These are phyloP conservation scores for Luidia sarsii DNA, from an alignment of 53 echinoderm and acorn worm species.

Conservation along the genomic window DNA sequence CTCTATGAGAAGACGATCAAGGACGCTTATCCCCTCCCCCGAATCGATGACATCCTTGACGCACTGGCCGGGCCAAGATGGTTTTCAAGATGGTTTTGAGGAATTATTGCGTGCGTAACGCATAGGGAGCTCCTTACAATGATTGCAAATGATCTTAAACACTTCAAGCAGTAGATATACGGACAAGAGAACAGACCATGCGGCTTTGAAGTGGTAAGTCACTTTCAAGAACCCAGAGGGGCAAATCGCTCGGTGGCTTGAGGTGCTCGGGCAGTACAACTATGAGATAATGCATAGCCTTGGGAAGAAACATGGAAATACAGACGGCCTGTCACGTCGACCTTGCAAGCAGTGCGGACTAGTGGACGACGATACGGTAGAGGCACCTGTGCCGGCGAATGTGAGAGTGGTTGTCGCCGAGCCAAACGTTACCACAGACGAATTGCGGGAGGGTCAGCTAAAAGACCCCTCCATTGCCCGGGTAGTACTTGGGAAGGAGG, in stretches of 20 bases:
- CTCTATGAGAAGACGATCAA: too few relatives aligned
- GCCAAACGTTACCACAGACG: not conserved
- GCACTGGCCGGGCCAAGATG: too few relatives aligned
- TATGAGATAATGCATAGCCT: not conserved
- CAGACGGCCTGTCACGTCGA: slow-evolving; percentile 12
- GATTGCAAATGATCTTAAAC: slow-evolving; percentile 1
- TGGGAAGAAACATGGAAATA: slow-evolving; percentile 8
- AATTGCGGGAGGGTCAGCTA: not conserved
- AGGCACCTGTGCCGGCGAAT: not conserved
- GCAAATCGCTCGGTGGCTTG: slow-evolving; percentile 27
- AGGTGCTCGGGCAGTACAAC: slow-evolving; percentile 9
- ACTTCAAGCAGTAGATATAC: slow-evolving; percentile 33
- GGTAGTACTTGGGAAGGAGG: not conserved
- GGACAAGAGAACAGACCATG: slow-evolving; percentile 18
- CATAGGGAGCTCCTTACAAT: not conserved
- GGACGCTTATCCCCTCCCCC: too few relatives aligned
- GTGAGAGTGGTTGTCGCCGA: not conserved
- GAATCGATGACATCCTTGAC: too few relatives aligned
- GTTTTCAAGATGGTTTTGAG: too few relatives aligned
- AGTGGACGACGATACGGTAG: too few relatives aligned
- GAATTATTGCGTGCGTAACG: too few relatives aligned
- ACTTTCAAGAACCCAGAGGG: slow-evolving; percentile 22
- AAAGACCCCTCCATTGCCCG: not conserved
- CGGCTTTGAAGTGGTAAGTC: slow-evolving; percentile 7
- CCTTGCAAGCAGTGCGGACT: slow-evolving; percentile 19